Base-by-base conservation (phyloP, 35 echinoderm and acorn worm genomes). In the Anneissia japonica region DNA sequence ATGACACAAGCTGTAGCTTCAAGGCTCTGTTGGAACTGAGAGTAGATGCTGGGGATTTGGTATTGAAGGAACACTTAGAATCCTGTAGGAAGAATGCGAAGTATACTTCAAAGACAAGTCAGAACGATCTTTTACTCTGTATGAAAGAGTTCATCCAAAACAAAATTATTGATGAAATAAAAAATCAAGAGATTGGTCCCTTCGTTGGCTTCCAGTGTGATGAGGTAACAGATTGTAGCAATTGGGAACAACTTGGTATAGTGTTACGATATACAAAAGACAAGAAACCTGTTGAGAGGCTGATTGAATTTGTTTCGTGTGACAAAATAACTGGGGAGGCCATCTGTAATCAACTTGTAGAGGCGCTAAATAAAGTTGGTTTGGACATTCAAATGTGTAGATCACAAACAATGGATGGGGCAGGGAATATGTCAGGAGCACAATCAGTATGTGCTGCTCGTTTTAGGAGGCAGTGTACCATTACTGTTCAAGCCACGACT, bases 181-280 rank as follows among this genome's bases (percentile, higher is more conserved):
- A 90, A 39, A 29, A 10, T 3, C 89, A 91, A 46, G 16, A 55
- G 35, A 74, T 28, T n/a, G 84, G 82, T 21, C 73, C 46, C 26
- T 55, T 86, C 26, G 89, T 86, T 37, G 79, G 76, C 11, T 74
- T 93, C 23, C 17, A n/a, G 14, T 83, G 87, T 33, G 87, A 93
- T 83, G 92, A 93, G 73, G 92, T 93, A 5, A 81, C 87, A 19
- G 92, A 93, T 75, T 43, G 43, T 10, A 45, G 33, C 38, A 93
- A 93, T 55, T 90, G 87, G 87, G 87, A 93, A 35, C 92, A 93
- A 46, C 46, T 93, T 14, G 92, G 56, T 14, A 72, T 90, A 35
- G 85, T 93, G 38, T 51, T 93, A 10, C 14, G 90, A 21, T 92
- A 83, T 32, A 36, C 82, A 0, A 72, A 82, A 34, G 23, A 88